These are phyloP conservation scores for Barbus barbus DNA, from an alignment of 2,113 vertebrate species.

Conservation along the genomic window DNA sequence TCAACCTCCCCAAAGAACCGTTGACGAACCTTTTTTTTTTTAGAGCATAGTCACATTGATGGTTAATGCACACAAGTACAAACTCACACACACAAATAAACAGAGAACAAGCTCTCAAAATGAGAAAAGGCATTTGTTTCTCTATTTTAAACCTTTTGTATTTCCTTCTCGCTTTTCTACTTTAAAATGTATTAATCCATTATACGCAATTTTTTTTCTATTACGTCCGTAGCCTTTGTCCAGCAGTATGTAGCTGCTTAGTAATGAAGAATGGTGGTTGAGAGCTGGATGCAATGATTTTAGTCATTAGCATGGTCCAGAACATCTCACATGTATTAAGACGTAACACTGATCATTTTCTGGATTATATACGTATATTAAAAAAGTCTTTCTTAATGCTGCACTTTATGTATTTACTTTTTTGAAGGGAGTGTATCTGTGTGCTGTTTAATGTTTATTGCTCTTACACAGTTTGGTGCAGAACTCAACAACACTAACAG, in stretches of 20 bases:
- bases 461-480: not conserved
- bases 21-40: no score
- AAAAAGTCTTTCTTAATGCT: not conserved
- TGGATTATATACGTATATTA: not conserved
- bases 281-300: conserved; percentile 59
- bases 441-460: conserved; percentile 33
- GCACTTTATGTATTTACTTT: not conserved
- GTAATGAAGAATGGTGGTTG: conserved; percentile 52
- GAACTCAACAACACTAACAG: conserved; percentile 16
- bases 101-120: no score
- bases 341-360: not conserved
- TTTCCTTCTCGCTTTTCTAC: no score
- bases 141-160: no score
- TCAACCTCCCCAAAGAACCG: no score
- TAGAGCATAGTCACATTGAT: no score
- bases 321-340: conserved; percentile 13
- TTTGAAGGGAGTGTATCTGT: conserved; percentile 1
- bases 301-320: conserved; percentile 58
- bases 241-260: conserved; percentile 9
- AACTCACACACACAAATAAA: no score
- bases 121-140: no score
- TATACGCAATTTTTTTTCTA: not conserved
- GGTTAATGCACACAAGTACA: no score
- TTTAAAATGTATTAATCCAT: not conserved
- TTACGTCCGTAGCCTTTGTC: not conserved